Base-by-base conservation (phyloP, 2,797 vertebrate species). In the Halcyon chelicuti region DNA sequence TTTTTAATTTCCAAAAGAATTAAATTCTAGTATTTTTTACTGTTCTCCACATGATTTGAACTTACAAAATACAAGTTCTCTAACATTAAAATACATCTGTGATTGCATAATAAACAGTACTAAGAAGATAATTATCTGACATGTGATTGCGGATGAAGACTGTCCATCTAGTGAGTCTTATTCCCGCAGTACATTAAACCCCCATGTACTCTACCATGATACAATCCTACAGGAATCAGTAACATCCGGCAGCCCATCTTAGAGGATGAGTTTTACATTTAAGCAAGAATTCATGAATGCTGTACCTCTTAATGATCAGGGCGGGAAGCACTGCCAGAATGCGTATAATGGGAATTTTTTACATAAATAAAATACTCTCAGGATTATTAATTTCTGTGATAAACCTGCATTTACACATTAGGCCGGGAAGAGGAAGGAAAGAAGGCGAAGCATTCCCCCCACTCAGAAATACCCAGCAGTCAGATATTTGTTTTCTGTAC, bases 351-450 rank as follows among this genome's bases (percentile, higher is more conserved):
- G 88, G 90, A 97, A 94, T 84, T 96, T 76, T 96, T 96, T 77
- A 97, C 97, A 96, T 97, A 98, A 97, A 98, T 97, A 98, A 95
- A 97, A 86, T 75, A 96, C 74, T 97, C 93, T 93, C 52, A 28
- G 19, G 61, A 37, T 65, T 92, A 91, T n/a, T 91, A 2, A 75
- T 87, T 97, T 94, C 93, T 82, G 77, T 86, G 91, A 89, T 68
- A 88, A 96, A 95, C 40, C 44, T 88, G 94, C 62, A 94, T 92
- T 96, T 96, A 88, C 76, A 81, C 29, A 7, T 78, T 84, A 89
- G 76, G 86, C 71, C 75, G 79, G 87, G 55, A 87, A 74, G 80
- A 92, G 42, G 87, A 73, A 73, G 90, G 67, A 91, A 85, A 93
- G 84, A 81, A 63, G 88, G 86, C 23, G 29, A 93, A 95, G 55